Evolutionary conservation across 2,888 invertebrate species (phyloP).

Genomic region (Drosophila neotestacea): DNA sequence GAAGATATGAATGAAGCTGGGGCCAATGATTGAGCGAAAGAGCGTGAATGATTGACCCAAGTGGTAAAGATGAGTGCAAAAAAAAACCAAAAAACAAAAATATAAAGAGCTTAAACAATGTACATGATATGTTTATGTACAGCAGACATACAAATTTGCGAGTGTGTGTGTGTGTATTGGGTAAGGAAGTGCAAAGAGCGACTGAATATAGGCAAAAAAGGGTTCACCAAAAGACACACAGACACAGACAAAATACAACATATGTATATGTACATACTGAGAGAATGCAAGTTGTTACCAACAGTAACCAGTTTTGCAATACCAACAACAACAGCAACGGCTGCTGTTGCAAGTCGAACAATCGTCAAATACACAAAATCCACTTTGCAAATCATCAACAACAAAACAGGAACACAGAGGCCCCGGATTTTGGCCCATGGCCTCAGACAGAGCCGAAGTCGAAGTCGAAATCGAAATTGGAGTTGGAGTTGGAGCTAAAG

Average conservation of each 20-base stretch:
- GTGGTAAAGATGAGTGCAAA: conserved; percentile 14
- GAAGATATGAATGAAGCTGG: background rate
- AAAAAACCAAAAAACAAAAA: background rate
- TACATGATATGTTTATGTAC: conserved; percentile 2
- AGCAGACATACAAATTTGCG: background rate
- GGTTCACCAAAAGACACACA: conserved; percentile 15
- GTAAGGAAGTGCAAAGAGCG: conserved; percentile 31
- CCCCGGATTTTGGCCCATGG: conserved; percentile 54
- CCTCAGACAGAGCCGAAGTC: conserved; percentile 46
- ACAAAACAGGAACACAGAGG: conserved; percentile 50
- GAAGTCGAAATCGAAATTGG: conserved; percentile 3
- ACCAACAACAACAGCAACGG: conserved; percentile 25
- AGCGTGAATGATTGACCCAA: conserved; percentile 17
- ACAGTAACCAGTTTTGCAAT: conserved; percentile 72
- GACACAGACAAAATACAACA: background rate
- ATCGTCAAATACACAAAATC: conserved; percentile 79
- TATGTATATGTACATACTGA: background rate
- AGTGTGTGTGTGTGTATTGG: conserved; percentile 9
- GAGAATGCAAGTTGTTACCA: conserved; percentile 37
- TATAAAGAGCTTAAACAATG: background rate
- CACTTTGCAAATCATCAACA: conserved; percentile 78
- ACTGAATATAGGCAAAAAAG: conserved; percentile 23
- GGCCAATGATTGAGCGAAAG: conserved; percentile 17
- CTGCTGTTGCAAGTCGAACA: conserved; percentile 66
- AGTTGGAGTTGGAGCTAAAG: background rate